Evolutionary conservation across 2,797 vertebrate genomes (phyloP).

Genomic region (Rhinogobio ventralis): DNA sequence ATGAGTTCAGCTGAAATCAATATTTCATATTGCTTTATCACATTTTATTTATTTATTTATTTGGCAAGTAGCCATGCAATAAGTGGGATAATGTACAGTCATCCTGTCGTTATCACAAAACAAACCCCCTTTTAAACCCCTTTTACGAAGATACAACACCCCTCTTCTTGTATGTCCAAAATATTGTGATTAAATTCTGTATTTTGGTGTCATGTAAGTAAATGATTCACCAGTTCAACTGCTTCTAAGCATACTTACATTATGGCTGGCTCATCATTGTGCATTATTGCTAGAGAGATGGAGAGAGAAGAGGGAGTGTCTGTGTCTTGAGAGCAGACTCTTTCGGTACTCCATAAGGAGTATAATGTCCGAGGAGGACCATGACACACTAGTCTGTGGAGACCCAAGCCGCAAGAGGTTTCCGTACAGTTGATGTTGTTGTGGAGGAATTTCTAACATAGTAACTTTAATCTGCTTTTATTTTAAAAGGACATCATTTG

Average conservation of each 20-base stretch:
- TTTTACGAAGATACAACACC: background rate
- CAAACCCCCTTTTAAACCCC: background rate
- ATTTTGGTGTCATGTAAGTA: background rate
- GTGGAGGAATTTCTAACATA: background rate
- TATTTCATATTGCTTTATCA: constrained; percentile 12
- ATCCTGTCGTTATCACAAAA: constrained; percentile 7
- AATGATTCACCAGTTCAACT: background rate
- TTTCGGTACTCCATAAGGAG: background rate
- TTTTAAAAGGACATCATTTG: background rate
- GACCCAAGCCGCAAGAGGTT: constrained; percentile 15
- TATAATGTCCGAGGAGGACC: background rate
- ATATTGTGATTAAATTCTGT: background rate
- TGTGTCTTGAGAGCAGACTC: constrained; percentile 12
- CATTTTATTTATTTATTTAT: constrained; percentile 13
- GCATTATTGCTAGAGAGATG: constrained; percentile 46
- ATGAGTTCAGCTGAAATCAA: constrained; percentile 1
- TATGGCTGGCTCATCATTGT: constrained; percentile 50
- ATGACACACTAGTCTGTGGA: background rate
- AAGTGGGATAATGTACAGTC: constrained; percentile 12
- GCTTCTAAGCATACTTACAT: constrained; percentile 32
- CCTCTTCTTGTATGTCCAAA: background rate
- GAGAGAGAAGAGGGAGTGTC: constrained; percentile 48
- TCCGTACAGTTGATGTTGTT: background rate
- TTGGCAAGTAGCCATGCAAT: constrained; percentile 1
- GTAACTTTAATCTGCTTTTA: background rate